Base-by-base conservation (phyloP, 2,888 invertebrate genomes). In the Drosophila siamana region DNA sequence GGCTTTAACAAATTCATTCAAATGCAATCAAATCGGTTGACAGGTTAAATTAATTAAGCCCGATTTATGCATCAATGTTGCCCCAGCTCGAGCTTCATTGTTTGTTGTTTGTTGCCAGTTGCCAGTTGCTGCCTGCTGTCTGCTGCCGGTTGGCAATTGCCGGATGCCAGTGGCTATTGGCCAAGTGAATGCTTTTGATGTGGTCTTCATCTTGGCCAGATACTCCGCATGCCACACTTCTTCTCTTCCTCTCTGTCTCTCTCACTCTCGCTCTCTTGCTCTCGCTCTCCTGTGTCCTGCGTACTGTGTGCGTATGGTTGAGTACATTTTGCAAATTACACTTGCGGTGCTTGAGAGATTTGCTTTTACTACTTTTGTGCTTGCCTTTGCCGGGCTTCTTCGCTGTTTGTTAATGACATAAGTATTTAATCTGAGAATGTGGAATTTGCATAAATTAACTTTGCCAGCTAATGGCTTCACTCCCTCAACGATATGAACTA, bases 381-480 rank as follows among this genome's bases (percentile, higher is more conserved):
- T 61, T 24, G 13, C 22, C 64, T 62, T 36, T 36, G 30, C 24
- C 22, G 47, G 40, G 15, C 30, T 33, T 44, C 28, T 22, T 36
- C 26, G 44, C 43, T 43, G 78, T 80, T 83, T 85, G 78, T 74
- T 85, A 85, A 81, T 85, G 82, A 79, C 74, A 71, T 74, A 82
- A 85, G 81, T 70, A 80, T 85, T 85, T 77, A 74, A 70, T 67
- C 67, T 64, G 64, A 69, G 82, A 65, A 77, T 79, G 78, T 71
- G 82, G 71, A 71, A 77, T 81, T 81, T 81, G 78, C 85, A 82
- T 82, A 82, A 81, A 82, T 85, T 81, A 79, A 85, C 68, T 78
- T 48, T 72, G 52, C 64, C 51, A 52, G 63, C 64, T 60, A 68
- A 66, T 74, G 64, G 71, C 74, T 3, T 2, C 30, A 30, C 8